phyloP scores from a whole-genome alignment of 2,888 invertebrate genomes.

The Ectropis crepuscularia region DNA sequence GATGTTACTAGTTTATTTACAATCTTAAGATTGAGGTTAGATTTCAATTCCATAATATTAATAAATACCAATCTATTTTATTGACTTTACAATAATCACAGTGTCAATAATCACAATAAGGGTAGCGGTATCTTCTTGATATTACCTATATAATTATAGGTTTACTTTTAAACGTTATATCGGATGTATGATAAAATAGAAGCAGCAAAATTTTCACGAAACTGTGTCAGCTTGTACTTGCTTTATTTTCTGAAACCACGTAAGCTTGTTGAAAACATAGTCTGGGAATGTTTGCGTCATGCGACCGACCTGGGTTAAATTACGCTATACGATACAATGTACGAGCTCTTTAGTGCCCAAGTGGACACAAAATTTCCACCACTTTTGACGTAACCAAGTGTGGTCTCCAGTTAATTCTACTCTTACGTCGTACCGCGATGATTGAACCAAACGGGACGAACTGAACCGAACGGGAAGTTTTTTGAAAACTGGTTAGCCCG shows the following conservation, averaged over 20 bases:
- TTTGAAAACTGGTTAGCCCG: conserved; percentile 40
- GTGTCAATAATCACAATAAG: too few species aligned
- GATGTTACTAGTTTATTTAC: too few species aligned
- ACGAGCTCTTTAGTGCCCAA: conserved; percentile 42
- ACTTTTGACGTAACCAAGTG: conserved; percentile 46
- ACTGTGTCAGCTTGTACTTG: background rate
- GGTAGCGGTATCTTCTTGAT: too few species aligned
- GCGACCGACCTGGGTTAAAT: conserved; percentile 52
- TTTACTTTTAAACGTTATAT: too few species aligned
- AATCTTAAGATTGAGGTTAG: too few species aligned
- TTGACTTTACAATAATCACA: too few species aligned
- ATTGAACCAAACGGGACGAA: conserved; percentile 24
- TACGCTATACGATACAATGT: conserved; percentile 53
- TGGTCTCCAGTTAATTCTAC: conserved; percentile 44
- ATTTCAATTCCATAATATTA: too few species aligned
- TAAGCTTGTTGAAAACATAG: conserved; percentile 1
- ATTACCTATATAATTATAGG: too few species aligned
- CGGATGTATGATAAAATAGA: too few species aligned
- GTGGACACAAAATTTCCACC: conserved; percentile 59
- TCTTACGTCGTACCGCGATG: conserved; percentile 29
- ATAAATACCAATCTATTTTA: too few species aligned
- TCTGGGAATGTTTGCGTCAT: conserved; percentile 36
- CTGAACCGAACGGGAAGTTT: conserved; percentile 29
- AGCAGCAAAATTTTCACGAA: too few species aligned
- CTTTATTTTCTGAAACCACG: background rate